Percentiles rank a stretch among this genome's conserved stretches.
phyloP scores from a whole-genome alignment of 2,113 vertebrate species.

The Crypturellus undulatus region DNA sequence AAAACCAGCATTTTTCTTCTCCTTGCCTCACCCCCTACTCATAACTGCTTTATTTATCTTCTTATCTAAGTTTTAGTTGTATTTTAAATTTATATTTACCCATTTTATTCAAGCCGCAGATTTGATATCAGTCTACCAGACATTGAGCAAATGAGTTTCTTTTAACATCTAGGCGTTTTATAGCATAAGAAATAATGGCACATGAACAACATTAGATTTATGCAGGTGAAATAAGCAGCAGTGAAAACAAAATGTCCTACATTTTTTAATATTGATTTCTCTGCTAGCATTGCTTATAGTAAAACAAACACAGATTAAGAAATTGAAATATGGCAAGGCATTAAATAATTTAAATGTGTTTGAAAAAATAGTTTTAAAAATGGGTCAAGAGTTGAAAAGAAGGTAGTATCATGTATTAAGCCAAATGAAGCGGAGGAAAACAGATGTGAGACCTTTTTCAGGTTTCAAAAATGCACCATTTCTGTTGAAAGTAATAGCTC shows the following conservation, averaged over 20 bases:
- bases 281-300: neutral
- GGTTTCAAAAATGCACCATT: neutral
- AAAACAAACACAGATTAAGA: neutral
- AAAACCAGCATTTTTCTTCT: neutral
- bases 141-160: neutral
- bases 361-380: neutral
- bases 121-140: neutral
- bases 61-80: neutral
- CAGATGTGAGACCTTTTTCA: neutral
- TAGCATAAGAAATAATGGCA: neutral
- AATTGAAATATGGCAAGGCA: neutral
- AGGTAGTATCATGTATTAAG: neutral
- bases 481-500: neutral
- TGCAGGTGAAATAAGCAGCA: neutral
- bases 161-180: neutral
- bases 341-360: neutral
- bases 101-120: neutral
- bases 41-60: neutral
- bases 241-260: neutral
- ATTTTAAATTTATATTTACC: neutral
- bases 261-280: neutral
- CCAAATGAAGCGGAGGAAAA: neutral
- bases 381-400: neutral
- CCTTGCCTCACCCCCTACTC: accelerated
- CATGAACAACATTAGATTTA: neutral